A percentile compares a stretch with the other conserved stretches of the same genome.
Conservation (phyloP, 2,888 invertebrate genomes). For the Drosophila imparisetae region DNA sequence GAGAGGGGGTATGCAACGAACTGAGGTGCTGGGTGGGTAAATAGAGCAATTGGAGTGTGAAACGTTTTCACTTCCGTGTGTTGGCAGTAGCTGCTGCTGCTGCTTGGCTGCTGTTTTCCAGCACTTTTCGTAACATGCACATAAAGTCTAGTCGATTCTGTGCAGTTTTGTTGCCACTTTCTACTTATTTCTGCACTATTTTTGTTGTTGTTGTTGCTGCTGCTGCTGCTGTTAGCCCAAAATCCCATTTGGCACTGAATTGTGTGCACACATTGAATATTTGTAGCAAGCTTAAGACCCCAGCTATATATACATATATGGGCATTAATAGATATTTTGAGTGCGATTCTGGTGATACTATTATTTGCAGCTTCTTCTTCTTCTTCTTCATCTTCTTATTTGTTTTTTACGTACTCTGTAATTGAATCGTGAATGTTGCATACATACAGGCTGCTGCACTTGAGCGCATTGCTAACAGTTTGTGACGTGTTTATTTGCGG, state of each 20-base stretch:
- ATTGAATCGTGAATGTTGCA: slow-evolving; percentile 62
- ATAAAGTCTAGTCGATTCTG: slow-evolving; percentile 73
- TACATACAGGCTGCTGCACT: slow-evolving; percentile 32
- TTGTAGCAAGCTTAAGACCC: slow-evolving; percentile 71
- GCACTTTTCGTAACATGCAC: slow-evolving; percentile 72
- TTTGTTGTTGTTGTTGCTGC: slow-evolving; percentile 19
- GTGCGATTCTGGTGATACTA: slow-evolving; percentile 30
- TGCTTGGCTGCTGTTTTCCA: slow-evolving; percentile 47
- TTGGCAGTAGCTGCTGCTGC: slow-evolving; percentile 36
- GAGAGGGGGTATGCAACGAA: neutral
- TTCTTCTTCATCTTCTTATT: neutral
- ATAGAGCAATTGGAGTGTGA: slow-evolving; percentile 77
- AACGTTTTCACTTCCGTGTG: slow-evolving; percentile 80
- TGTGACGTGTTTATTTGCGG: slow-evolving; percentile 55
- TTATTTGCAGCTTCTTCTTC: slow-evolving; percentile 7
- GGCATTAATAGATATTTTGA: slow-evolving; percentile 71
- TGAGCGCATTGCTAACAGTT: slow-evolving; percentile 36
- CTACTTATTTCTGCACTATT: slow-evolving; percentile 19
- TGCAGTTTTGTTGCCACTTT: slow-evolving; percentile 33
- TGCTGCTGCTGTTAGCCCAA: slow-evolving; percentile 56
- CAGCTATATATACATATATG: slow-evolving; percentile 37
- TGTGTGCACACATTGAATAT: slow-evolving; percentile 75
- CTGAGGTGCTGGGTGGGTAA: slow-evolving; percentile 13
- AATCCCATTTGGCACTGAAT: slow-evolving; percentile 78
- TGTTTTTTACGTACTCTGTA: slow-evolving; percentile 34